Conservation (phyloP, 2,797 vertebrate species). For the Lateolabrax maculatus region DNA sequence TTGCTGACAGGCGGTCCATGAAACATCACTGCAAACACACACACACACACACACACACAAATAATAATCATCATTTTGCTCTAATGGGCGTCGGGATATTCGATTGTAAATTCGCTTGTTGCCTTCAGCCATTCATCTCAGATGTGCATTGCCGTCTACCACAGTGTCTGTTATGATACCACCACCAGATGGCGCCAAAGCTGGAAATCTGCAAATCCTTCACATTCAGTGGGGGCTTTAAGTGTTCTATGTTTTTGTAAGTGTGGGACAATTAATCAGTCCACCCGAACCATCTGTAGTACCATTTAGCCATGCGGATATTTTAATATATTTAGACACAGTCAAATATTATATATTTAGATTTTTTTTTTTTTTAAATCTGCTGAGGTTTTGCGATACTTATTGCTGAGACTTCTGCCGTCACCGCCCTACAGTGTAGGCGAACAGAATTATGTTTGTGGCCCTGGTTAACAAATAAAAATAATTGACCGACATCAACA, state of each 20-base stretch:
- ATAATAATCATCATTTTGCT: neutral
- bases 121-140: neutral
- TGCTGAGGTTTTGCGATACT: neutral
- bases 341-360: neutral
- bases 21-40: constrained; percentile 88
- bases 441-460: neutral
- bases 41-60: constrained; percentile 4
- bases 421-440: neutral
- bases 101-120: too few species aligned
- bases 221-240: too few species aligned
- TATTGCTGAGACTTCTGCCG: neutral
- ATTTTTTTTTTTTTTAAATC: neutral
- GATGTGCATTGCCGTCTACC: too few species aligned
- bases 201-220: neutral
- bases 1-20: constrained; percentile 90
- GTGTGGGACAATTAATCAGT: too few species aligned
- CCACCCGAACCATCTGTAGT: neutral
- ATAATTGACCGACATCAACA: too few species aligned
- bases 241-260: too few species aligned
- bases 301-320: neutral
- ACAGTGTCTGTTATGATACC: neutral
- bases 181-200: neutral
- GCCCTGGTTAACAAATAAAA: too few species aligned
- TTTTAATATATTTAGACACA: too few species aligned
- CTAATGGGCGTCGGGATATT: too few species aligned